A percentile compares a stretch with the other conserved stretches of the same genome.
phyloP scores from a whole-genome alignment of 1,140 invertebrate species.

The Drosophila setifemur region DNA sequence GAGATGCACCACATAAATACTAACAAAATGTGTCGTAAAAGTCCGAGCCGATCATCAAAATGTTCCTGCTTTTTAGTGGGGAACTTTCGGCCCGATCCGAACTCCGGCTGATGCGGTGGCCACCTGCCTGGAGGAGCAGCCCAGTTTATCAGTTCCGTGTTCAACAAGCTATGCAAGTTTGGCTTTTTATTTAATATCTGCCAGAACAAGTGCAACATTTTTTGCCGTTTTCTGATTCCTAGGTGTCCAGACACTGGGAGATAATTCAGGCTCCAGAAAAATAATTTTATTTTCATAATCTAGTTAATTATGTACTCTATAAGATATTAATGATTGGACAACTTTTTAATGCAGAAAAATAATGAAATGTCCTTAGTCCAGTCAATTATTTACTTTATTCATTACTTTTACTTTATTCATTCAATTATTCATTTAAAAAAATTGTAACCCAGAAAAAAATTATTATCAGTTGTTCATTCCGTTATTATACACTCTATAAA shows the following conservation, averaged over 20 bases:
- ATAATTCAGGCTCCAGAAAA: not conserved
- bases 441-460: no score
- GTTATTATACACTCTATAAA: no score
- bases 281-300: no score
- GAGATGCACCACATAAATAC: constrained; percentile 75
- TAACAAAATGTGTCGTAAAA: constrained; percentile 77
- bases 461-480: no score
- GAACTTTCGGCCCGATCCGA: not conserved
- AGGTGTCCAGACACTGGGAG: constrained; percentile 8
- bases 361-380: no score
- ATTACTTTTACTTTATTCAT: no score
- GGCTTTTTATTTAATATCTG: constrained; percentile 52
- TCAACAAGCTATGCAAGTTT: constrained; percentile 69
- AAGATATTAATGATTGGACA: no score
- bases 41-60: constrained; percentile 66
- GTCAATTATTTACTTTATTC: no score
- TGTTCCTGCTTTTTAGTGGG: constrained; percentile 7
- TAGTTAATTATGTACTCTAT: no score
- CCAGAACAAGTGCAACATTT: constrained; percentile 69
- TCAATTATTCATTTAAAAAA: no score
- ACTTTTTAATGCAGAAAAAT: no score
- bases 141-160: constrained; percentile 44
- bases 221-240: constrained; percentile 10
- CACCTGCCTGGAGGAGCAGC: constrained; percentile 26
- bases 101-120: not conserved